Evolutionary conservation across 2,888 invertebrate genomes (phyloP).

Genomic region (Lasioglossum leucozonium): DNA sequence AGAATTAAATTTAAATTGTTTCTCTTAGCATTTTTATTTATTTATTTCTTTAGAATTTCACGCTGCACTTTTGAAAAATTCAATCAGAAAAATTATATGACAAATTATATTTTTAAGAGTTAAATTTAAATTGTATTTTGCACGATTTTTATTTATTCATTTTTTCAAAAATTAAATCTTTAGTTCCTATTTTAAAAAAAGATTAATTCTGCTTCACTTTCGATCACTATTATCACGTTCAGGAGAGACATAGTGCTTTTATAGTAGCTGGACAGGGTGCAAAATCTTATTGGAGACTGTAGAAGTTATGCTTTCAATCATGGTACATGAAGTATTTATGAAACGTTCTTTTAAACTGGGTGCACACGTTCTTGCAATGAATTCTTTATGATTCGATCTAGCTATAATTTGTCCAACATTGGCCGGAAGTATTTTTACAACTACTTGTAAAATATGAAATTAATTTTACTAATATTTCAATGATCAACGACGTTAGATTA

Average conservation of each 20-base stretch:
- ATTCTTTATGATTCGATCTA: not conserved
- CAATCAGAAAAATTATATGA: not conserved
- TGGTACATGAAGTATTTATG: constrained; percentile 6
- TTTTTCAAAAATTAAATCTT: not conserved
- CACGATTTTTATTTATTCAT: not conserved
- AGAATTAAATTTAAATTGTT: not conserved
- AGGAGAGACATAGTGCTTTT: not conserved
- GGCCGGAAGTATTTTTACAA: not conserved
- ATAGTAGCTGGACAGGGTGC: not conserved
- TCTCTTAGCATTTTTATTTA: not conserved
- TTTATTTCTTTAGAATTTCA: not conserved
- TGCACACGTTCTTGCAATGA: not conserved
- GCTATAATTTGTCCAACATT: not conserved
- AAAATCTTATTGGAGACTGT: not conserved
- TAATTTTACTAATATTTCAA: not conserved
- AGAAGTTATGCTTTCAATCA: not conserved
- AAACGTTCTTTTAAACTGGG: not conserved
- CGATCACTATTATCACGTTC: not conserved
- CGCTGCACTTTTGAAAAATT: not conserved
- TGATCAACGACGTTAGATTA: not conserved
- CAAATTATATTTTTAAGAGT: not conserved
- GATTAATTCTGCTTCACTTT: not conserved
- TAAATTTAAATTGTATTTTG: not conserved
- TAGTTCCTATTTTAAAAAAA: not conserved
- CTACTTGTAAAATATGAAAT: not conserved